Conservation (phyloP, 2,888 invertebrate species). For the Oscheius onirici region DNA sequence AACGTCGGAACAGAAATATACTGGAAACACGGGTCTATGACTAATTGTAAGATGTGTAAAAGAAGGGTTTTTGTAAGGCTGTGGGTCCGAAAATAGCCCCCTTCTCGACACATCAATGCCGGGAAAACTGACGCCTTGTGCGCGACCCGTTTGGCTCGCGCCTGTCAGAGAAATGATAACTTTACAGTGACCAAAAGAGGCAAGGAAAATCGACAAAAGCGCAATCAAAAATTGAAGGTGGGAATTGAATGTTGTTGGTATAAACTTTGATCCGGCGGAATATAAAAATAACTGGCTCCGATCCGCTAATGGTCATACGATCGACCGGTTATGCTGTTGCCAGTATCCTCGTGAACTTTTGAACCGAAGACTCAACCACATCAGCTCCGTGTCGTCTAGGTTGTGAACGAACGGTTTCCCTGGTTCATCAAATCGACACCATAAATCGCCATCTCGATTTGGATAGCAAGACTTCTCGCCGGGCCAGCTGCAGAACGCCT, state of each 20-base stretch:
- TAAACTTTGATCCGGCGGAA: background rate
- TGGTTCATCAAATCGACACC: too few relatives aligned
- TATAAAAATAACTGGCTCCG: background rate
- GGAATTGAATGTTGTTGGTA: background rate
- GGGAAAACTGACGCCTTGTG: background rate
- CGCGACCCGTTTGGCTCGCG: constrained; percentile 26
- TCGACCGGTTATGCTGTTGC: background rate
- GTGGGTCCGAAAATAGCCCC: constrained; percentile 17
- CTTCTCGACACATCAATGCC: background rate
- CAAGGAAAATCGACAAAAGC: background rate
- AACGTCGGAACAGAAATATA: background rate
- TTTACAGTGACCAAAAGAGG: constrained; percentile 26
- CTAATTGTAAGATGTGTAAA: background rate
- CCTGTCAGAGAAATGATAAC: constrained; percentile 31
- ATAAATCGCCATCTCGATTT: too few relatives aligned
- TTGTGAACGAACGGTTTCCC: too few relatives aligned
- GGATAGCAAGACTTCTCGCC: too few relatives aligned
- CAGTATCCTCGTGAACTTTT: background rate
- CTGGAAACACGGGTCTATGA: background rate
- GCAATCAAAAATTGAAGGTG: background rate
- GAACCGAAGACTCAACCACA: background rate
- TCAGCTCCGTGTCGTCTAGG: background rate
- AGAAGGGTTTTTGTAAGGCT: background rate
- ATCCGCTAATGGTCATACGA: background rate
- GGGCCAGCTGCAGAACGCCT: too few relatives aligned